A percentile compares a stretch with the other conserved stretches of the same genome.
These are phyloP conservation scores for Pseudolaguvia tuberculata DNA, from an alignment of 2,113 vertebrate genomes.

Conservation along the genomic window DNA sequence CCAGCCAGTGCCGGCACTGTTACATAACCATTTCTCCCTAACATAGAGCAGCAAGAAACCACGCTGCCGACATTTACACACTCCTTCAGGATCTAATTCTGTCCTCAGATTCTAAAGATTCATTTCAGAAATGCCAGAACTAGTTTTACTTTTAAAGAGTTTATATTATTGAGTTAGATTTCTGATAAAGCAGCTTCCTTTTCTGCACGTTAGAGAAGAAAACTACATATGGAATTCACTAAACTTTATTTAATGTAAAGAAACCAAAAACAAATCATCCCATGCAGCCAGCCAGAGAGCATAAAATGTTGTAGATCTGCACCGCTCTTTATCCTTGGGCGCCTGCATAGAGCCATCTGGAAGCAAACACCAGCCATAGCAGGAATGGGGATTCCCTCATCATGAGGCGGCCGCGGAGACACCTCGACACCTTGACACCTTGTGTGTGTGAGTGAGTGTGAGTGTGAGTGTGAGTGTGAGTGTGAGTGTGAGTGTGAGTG, in stretches of 20 bases:
- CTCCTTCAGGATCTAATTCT: not conserved
- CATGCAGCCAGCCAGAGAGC: not conserved
- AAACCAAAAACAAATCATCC: not conserved
- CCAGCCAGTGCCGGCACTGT: conserved; percentile 50
- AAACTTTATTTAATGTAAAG: not conserved
- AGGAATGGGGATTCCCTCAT: conserved; percentile 11
- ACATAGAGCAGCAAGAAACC: conserved; percentile 24
- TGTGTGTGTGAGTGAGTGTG: too few relatives aligned
- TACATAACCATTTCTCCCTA: conserved; percentile 51
- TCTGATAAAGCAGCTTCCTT: too few relatives aligned
- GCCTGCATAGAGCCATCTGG: not conserved
- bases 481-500: too few relatives aligned
- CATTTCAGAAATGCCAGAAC: too few relatives aligned
- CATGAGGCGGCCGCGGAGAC: not conserved
- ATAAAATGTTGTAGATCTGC: not conserved
- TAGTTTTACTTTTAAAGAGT: too few relatives aligned
- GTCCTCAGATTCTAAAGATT: too few relatives aligned
- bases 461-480: too few relatives aligned
- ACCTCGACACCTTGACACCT: too few relatives aligned
- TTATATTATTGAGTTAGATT: too few relatives aligned
- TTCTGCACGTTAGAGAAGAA: too few relatives aligned
- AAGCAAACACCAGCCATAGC: conserved; percentile 6
- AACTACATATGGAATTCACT: not conserved
- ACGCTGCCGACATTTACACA: not conserved
- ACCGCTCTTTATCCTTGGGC: not conserved